Evolutionary conservation across 2,113 vertebrate species (phyloP).

Genomic region (Machaerirhynchus nigripectus): DNA sequence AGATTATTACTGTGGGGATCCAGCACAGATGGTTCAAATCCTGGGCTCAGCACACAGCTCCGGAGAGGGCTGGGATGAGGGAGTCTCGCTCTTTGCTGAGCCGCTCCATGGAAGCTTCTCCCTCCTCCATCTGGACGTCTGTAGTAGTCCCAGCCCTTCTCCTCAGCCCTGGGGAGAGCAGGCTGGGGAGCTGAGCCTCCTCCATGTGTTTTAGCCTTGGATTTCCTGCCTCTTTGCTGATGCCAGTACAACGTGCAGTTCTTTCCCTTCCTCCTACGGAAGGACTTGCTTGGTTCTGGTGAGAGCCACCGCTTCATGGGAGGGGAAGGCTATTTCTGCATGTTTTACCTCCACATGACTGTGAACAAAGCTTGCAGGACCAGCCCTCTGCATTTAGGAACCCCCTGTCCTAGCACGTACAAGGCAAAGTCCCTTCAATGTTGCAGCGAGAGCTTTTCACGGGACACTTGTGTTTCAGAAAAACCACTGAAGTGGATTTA

Average conservation of each 20-base stretch:
- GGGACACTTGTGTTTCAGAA: rapidly evolving
- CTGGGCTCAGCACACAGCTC: not conserved
- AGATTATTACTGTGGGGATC: not conserved
- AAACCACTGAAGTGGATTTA: not conserved
- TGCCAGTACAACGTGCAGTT: rapidly evolving
- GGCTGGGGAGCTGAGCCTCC: not conserved
- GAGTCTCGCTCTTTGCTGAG: not conserved
- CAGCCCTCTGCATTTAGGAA: not conserved
- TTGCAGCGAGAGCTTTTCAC: not conserved
- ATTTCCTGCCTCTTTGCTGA: not conserved
- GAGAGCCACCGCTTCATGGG: not conserved
- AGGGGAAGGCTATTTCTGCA: not conserved
- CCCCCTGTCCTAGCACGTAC: not conserved
- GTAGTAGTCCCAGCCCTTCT: not conserved
- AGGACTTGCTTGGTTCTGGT: not conserved
- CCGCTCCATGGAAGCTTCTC: not conserved
- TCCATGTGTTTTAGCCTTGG: not conserved
- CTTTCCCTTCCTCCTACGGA: not conserved
- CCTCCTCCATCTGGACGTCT: not conserved
- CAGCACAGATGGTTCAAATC: constrained; percentile 9
- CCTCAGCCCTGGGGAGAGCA: not conserved
- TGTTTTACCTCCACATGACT: not conserved
- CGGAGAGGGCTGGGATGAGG: not conserved
- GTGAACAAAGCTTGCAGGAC: not conserved
- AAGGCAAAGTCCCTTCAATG: rapidly evolving